phyloP scores from a whole-genome alignment of 2,113 vertebrate genomes.

The Indicator maculatus region DNA sequence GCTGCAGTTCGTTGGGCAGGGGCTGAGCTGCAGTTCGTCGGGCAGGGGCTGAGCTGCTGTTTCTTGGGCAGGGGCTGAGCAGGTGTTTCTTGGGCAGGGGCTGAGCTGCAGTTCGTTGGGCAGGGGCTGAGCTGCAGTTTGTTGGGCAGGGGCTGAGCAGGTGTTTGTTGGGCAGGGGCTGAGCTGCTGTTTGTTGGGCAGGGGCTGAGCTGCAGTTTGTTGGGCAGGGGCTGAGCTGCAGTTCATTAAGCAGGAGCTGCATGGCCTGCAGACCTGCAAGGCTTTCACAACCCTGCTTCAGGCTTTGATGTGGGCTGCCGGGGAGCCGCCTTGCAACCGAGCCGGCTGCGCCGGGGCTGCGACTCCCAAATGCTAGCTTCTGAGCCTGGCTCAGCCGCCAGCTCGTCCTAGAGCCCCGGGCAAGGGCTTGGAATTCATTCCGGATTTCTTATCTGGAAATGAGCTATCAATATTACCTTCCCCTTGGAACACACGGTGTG shows the following conservation, averaged over 20 bases:
- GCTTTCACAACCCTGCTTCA: neutral
- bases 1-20: too few species aligned
- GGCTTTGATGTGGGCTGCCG: conserved; percentile 46
- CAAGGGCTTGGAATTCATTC: neutral
- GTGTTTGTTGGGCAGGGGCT: too few species aligned
- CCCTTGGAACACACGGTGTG: neutral
- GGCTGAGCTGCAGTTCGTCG: too few species aligned
- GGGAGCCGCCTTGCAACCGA: neutral
- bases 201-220: neutral
- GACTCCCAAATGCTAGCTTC: neutral
- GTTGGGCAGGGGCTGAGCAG: too few species aligned
- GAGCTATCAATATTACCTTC: neutral
- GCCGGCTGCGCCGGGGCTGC: neutral
- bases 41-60: too few species aligned
- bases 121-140: too few species aligned
- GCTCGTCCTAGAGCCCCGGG: neutral
- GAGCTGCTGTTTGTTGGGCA: too few species aligned
- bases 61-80: too few species aligned
- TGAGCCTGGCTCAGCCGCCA: neutral
- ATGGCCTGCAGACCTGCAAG: neutral
- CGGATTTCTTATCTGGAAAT: neutral
- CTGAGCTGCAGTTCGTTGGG: too few species aligned
- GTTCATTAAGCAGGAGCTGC: neutral
- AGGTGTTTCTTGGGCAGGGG: too few species aligned
- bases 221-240: neutral